Evolutionary conservation across 2,113 vertebrate genomes (phyloP), one percentile per base, ranked within the genome.

Genomic region (Gracilinanus agilis): DNA sequence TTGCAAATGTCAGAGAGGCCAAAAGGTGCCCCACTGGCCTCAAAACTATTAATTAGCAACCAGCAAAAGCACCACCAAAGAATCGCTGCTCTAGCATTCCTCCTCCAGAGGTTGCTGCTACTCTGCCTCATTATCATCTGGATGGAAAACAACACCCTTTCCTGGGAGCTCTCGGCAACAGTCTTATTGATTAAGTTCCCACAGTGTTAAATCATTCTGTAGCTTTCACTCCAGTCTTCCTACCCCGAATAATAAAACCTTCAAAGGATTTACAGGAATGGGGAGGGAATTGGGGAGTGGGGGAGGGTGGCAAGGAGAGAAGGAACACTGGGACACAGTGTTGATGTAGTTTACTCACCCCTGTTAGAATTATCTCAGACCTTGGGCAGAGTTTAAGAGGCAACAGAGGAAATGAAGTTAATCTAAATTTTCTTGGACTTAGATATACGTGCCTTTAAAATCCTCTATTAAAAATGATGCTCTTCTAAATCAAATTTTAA

Each of bases 131-230:
- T 99, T 99, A 99, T 98, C 98, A 98, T 98, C 97, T 98, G 98
- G 98, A 98, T 97, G 97, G 98, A 98, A 98, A 99, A 98, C 98
- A 99, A 98, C 97, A 97, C 97, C 98, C 98, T 98, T 98, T 98
- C 98, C 98, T 96, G 98, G 98, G 98, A 99, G 98, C 98, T 98
- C 94, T 96, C 88, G 53, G 97, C 98, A 98, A 98, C 98, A 98
- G 97, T 95, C 97, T 98, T 98, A 99, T 98, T 98, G 98, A 99
- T 99, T 98, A 99, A 98, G 98, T 98, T 99, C 98, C 98, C 98
- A 98, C 98, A 98, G 98, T 97, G 98, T 98, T 98, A 99, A 98
- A 99, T 99, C 98, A 98, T 98, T 98, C 98, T 98, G 98, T 96
- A 98, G 97, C 97, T 98, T 98, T 98, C 98, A 97, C 96, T 98